Percentiles rank a stretch among this genome's conserved stretches.
These are phyloP conservation scores for Drosophila navojoa DNA, from an alignment of 1,140 invertebrate genomes.

Conservation along the genomic window DNA sequence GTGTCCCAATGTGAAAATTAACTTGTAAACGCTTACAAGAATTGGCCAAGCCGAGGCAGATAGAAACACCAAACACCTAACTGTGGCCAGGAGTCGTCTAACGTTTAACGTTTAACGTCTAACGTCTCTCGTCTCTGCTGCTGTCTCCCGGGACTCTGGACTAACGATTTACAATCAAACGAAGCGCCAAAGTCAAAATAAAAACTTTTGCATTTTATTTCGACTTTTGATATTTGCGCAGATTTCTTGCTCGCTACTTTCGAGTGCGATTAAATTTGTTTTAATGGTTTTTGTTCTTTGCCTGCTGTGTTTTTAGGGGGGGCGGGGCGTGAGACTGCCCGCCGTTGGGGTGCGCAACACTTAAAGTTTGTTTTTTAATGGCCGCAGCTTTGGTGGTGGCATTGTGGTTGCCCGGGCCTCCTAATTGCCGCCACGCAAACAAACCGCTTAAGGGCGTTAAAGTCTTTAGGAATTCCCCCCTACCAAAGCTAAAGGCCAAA, in stretches of 20 bases:
- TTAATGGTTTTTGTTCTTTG: slow-evolving; percentile 76
- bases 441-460: slow-evolving; percentile 35
- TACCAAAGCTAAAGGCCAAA: not conserved
- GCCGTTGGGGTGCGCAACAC: slow-evolving; percentile 21
- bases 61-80: slow-evolving; percentile 19
- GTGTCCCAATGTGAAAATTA: slow-evolving; percentile 81
- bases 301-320: not conserved
- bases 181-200: slow-evolving; percentile 74
- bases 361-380: slow-evolving; percentile 79
- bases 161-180: slow-evolving; percentile 79
- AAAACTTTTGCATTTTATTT: slow-evolving; percentile 81
- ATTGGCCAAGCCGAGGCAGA: not conserved
- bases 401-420: slow-evolving; percentile 32
- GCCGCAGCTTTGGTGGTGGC: slow-evolving; percentile 30
- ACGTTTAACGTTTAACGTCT: not conserved
- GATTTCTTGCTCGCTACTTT: slow-evolving; percentile 63
- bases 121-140: slow-evolving; percentile 24
- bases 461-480: slow-evolving; percentile 5
- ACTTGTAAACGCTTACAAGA: slow-evolving; percentile 63
- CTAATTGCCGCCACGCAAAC: slow-evolving; percentile 43
- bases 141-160: slow-evolving; percentile 39
- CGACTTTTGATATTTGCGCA: slow-evolving; percentile 71
- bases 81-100: slow-evolving; percentile 26
- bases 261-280: slow-evolving; percentile 79
- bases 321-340: too few relatives aligned